Conservation (phyloP, 2,797 vertebrate species). For the Myioborus melanocephalus region DNA sequence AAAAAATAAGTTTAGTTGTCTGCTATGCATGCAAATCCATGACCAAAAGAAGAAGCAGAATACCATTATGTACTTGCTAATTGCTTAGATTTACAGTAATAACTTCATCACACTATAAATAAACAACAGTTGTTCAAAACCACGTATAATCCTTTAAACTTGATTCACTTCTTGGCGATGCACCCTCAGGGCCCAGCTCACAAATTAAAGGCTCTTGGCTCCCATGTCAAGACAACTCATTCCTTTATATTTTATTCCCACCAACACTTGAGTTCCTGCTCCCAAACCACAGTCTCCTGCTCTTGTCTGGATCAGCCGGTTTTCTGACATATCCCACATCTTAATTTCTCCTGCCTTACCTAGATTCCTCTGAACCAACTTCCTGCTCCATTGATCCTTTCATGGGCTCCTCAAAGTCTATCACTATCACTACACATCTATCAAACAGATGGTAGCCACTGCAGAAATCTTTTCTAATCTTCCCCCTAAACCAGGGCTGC, state of each 20-base stretch:
- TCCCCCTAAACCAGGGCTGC: neutral
- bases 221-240: conserved; percentile 10
- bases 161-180: conserved; percentile 14
- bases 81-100: conserved; percentile 27
- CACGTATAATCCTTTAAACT: neutral
- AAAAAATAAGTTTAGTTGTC: neutral
- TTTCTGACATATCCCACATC: neutral
- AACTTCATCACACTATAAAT: conserved; percentile 39
- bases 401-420: neutral
- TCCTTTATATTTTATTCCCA: conserved; percentile 25
- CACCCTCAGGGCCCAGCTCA: conserved; percentile 14
- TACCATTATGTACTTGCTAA: conserved; percentile 4
- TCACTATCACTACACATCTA: neutral
- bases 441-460: neutral
- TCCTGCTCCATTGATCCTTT: neutral
- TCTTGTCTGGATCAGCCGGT: conserved; percentile 19
- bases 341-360: neutral
- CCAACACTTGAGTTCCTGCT: conserved; percentile 12
- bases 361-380: neutral
- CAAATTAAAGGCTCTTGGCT: conserved; percentile 22
- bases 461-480: neutral
- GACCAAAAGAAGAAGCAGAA: conserved; percentile 5
- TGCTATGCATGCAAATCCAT: conserved; percentile 27
- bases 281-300: conserved; percentile 36
- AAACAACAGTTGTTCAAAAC: conserved; percentile 38